These are phyloP conservation scores for Vipera ursinii DNA, from an alignment of 2,797 vertebrate species.

Conservation along the genomic window DNA sequence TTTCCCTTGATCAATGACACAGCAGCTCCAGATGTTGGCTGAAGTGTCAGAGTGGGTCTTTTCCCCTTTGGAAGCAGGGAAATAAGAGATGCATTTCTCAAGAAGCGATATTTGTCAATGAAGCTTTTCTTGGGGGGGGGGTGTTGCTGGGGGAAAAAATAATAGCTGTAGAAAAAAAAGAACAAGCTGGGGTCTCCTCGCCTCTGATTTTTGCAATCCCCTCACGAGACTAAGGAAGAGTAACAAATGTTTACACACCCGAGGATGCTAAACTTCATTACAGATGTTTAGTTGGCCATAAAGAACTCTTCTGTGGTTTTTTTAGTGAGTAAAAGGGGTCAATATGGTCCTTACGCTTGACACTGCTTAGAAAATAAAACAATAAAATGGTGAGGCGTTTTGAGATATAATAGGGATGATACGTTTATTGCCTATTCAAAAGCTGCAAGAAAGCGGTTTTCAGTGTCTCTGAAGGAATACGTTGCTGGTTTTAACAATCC, in stretches of 20 bases:
- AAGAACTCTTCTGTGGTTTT: slow-evolving; percentile 25
- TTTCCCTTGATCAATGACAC: not conserved
- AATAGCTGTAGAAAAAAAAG: not conserved
- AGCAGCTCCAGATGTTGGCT: slow-evolving; percentile 15
- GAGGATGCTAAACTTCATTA: slow-evolving; percentile 51
- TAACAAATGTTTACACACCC: not conserved
- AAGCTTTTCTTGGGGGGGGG: slow-evolving; percentile 27
- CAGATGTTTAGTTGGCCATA: slow-evolving; percentile 50
- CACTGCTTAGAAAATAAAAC: slow-evolving; percentile 60
- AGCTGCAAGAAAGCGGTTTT: slow-evolving; percentile 59
- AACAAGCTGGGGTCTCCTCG: not conserved
- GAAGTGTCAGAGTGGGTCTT: not conserved
- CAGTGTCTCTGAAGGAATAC: slow-evolving; percentile 60
- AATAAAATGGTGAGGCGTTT: slow-evolving; percentile 37
- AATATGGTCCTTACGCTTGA: slow-evolving; percentile 48
- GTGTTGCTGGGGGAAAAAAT: not conserved
- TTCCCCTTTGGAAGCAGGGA: not conserved
- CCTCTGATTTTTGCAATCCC: slow-evolving; percentile 34
- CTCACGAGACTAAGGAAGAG: slow-evolving; percentile 17
- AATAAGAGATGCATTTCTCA: slow-evolving; percentile 41
- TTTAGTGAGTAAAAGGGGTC: slow-evolving; percentile 37
- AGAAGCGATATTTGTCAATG: slow-evolving; percentile 44
- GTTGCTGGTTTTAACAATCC: slow-evolving; percentile 54
- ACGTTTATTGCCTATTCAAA: slow-evolving; percentile 57
- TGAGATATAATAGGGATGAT: slow-evolving; percentile 55